A percentile compares a stretch with the other conserved stretches of the same genome.
Conservation (phyloP, 2,797 vertebrate species). For the Amazona finschi region DNA sequence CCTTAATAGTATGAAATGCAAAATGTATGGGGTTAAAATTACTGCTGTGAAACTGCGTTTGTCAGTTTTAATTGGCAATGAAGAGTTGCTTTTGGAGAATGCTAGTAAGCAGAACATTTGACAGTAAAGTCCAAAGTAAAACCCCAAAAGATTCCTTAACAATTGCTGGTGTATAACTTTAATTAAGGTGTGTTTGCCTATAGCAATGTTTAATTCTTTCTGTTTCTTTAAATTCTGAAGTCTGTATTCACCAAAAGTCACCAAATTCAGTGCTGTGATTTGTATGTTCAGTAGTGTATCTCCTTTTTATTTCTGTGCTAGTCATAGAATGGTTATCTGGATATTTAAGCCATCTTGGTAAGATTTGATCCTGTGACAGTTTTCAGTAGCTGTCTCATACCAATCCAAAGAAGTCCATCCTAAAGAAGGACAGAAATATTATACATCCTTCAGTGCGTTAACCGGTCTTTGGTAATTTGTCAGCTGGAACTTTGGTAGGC, state of each 20-base stretch:
- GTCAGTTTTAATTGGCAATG: background rate
- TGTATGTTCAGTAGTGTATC: background rate
- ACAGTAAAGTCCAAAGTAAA: background rate
- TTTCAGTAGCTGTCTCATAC: background rate
- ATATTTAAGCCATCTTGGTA: background rate
- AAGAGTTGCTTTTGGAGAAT: background rate
- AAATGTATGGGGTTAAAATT: background rate
- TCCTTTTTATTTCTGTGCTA: background rate
- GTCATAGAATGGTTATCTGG: background rate
- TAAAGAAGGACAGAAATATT: background rate
- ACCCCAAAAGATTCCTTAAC: background rate
- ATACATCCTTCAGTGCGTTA: background rate
- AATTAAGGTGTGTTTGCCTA: background rate
- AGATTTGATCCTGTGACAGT: background rate
- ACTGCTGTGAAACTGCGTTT: background rate
- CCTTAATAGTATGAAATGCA: background rate
- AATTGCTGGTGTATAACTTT: background rate
- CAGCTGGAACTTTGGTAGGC: background rate
- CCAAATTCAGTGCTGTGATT: background rate
- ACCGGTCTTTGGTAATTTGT: background rate
- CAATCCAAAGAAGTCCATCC: background rate
- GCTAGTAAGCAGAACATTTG: background rate
- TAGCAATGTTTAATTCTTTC: background rate
- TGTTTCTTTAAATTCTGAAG: background rate
- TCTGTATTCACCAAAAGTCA: background rate